Evolutionary conservation across 1,140 invertebrate genomes (phyloP).

Genomic region (Charaxes varanes): DNA sequence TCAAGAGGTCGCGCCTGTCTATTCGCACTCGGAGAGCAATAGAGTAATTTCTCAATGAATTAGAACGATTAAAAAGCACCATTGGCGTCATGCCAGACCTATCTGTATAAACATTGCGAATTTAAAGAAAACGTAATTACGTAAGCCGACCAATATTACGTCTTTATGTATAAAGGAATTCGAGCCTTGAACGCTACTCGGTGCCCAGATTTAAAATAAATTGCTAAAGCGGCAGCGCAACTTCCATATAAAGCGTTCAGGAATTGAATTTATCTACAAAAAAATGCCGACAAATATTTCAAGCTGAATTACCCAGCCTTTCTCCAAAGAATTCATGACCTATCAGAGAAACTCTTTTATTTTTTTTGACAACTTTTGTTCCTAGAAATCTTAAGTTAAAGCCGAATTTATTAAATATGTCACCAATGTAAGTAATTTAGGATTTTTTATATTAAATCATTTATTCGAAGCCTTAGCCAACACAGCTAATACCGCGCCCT

Average conservation of each 20-base stretch:
- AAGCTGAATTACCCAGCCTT: too few species aligned
- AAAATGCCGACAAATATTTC: not conserved
- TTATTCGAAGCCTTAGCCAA: too few species aligned
- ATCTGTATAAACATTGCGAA: conserved; percentile 62
- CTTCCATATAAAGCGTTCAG: too few species aligned
- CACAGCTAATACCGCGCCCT: too few species aligned
- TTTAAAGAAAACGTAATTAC: conserved; percentile 63
- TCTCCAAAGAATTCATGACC: too few species aligned
- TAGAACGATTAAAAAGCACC: conserved; percentile 64
- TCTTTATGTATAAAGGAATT: conserved; percentile 16
- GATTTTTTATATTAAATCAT: too few species aligned
- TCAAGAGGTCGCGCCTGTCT: conserved; percentile 55
- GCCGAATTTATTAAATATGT: too few species aligned
- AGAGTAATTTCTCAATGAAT: conserved; percentile 64
- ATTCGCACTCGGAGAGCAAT: conserved; percentile 50
- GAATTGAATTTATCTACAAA: not conserved
- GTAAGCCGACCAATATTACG: conserved; percentile 33
- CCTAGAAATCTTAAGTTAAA: too few species aligned
- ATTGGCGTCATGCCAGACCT: conserved; percentile 58
- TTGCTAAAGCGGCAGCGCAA: too few species aligned
- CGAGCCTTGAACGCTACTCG: conserved; percentile 1
- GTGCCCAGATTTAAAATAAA: conserved; percentile 7
- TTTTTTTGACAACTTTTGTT: too few species aligned
- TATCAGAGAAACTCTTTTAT: too few species aligned
- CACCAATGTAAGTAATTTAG: too few species aligned